A percentile compares a stretch with the other conserved stretches of the same genome.
Conservation (phyloP, 1,140 invertebrate species). For the Nilaparvata lugens region DNA sequence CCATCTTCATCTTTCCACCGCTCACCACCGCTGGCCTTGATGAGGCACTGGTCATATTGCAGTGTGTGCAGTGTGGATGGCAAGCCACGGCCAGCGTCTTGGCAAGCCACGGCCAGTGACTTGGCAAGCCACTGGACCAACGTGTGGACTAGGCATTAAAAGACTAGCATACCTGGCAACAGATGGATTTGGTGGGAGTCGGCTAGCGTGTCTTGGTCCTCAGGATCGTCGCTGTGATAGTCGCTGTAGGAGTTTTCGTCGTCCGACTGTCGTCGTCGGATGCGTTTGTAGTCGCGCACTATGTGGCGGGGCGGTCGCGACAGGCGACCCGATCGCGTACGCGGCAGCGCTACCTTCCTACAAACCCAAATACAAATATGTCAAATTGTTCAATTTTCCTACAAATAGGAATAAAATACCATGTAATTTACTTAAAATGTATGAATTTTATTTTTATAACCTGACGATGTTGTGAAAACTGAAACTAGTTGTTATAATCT, state of each 20-base stretch:
- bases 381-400: background rate
- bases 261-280: constrained; percentile 50
- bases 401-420: background rate
- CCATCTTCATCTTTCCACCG: no score
- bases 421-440: background rate
- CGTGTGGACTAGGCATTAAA: no score
- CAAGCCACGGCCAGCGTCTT: no score
- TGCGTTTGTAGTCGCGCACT: constrained; percentile 55
- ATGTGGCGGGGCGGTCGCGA: constrained; percentile 56
- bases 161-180: constrained; percentile 33
- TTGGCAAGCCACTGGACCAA: no score
- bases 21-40: no score
- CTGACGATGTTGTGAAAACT: no score
- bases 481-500: no score
- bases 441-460: no score
- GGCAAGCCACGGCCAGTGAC: no score
- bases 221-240: constrained; percentile 41
- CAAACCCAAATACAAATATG: no score
- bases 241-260: constrained; percentile 55
- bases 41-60: no score
- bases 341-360: background rate
- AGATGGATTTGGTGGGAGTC: constrained; percentile 28
- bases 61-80: no score
- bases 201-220: background rate
- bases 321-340: constrained; percentile 40